These are phyloP conservation scores for Sipha maydis DNA, from an alignment of 2,888 invertebrate species.

Conservation along the genomic window DNA sequence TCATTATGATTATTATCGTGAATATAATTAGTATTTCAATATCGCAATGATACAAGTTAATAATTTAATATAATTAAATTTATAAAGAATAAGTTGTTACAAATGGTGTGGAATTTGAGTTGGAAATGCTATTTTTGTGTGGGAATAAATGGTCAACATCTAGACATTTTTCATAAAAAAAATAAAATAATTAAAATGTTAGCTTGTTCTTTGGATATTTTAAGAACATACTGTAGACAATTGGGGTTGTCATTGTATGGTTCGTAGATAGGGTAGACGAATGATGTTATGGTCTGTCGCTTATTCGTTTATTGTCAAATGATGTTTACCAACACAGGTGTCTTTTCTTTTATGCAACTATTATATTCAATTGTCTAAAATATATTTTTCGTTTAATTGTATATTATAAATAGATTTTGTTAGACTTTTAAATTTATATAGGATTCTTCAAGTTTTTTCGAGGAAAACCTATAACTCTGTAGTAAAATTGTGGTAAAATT, in stretches of 20 bases:
- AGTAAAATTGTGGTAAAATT: not conserved
- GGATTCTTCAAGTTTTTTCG: not conserved
- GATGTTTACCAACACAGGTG: constrained; percentile 37
- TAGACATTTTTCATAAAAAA: not conserved
- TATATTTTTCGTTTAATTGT: not conserved
- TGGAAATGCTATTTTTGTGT: not conserved
- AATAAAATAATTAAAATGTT: constrained; percentile 19
- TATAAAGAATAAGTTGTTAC: no score
- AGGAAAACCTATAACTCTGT: not conserved
- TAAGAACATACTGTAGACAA: constrained; percentile 37
- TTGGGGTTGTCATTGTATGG: constrained; percentile 30
- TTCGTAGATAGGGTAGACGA: constrained; percentile 36
- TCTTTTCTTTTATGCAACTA: constrained; percentile 35
- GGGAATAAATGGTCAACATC: not conserved
- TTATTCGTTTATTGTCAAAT: constrained; percentile 36
- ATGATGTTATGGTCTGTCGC: constrained; percentile 57
- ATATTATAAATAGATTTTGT: not conserved
- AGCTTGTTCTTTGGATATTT: constrained; percentile 31
- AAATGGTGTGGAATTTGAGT: not conserved
- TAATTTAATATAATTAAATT: no score
- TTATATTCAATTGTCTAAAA: constrained; percentile 24
- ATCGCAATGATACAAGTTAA: no score
- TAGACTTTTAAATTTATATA: not conserved
- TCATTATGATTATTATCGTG: no score
- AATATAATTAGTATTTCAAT: no score